Base-by-base conservation (phyloP, 2,888 invertebrate species). In the Dolichomitus sp. region DNA sequence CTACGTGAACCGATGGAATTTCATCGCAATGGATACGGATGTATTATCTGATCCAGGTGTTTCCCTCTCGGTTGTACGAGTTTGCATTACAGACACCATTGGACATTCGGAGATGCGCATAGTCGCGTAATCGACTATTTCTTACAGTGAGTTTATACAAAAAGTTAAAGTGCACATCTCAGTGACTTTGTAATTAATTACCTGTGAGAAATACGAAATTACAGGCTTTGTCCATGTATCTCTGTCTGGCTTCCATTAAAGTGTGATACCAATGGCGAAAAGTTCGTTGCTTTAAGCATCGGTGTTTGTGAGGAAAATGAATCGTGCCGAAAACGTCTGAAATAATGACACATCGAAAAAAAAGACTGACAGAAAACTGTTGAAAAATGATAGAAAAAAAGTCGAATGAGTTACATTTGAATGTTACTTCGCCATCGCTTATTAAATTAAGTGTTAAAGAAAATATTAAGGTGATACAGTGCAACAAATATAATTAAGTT, bases 71-170 rank as follows among this genome's bases (percentile, higher is more conserved):
- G 23, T 42, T 23, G 0, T 4, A 4, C 19, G 17, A 14, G 45
- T 11, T 65, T n/a, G 19, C 17, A 40, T 40, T 17, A 37, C 52
- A 40, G 40, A 3, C 27, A 42, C 33, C 48, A 9, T 57, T 30
- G 72, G 59, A 37, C 52, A 42, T 14, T 59, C 19, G 12, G 45
- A 45, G 48, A 61, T 37, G 37, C 59, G 37, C 33, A 12, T 17
- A 17, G 45, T 72, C 30, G 59, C 33, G 59, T 17, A 37, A 73
- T 73, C 45, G 23, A 73, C 19, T 17, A 19, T 72, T n/a, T 17
- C n/a, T 48, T 5, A 12, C 45, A 50, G 48, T 73, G 42, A 37
- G 19, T 50, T 50, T 4, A 19, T 48, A 37, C 17, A 42, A 14
- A 5, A 17, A 27, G 33, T 40, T 54, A n/a, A 14, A 14, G 42